Conservation (phyloP, 2,797 vertebrate genomes). For the Periophthalmus magnuspinnatus region DNA sequence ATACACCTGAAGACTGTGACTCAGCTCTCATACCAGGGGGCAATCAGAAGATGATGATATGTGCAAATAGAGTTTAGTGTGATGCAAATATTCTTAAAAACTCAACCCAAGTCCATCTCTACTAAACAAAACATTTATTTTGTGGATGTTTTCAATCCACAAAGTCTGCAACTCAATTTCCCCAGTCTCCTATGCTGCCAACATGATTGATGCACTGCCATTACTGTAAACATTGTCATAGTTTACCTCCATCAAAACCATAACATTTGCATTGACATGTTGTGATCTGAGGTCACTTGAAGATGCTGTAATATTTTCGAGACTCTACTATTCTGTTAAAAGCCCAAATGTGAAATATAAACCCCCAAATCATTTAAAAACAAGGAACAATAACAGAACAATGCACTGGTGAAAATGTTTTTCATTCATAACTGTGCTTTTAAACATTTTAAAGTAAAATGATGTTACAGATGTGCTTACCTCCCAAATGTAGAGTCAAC, state of each 20-base stretch:
- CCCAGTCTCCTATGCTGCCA: background rate
- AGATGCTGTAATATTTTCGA: background rate
- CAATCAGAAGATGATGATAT: slow-evolving; percentile 30
- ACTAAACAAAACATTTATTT: background rate
- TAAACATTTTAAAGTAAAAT: background rate
- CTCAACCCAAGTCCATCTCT: background rate
- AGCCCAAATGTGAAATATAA: background rate
- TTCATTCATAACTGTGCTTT: background rate
- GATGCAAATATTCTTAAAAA: background rate
- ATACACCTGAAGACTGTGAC: slow-evolving; percentile 49
- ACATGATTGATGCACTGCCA: slow-evolving; percentile 33
- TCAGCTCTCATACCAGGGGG: slow-evolving; percentile 33
- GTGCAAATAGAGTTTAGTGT: background rate
- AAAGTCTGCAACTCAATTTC: no score
- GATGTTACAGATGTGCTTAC: slow-evolving; percentile 62
- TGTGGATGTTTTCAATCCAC: background rate
- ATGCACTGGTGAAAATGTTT: background rate
- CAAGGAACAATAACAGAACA: background rate
- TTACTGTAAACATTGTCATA: background rate
- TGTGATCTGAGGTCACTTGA: background rate
- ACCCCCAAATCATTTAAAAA: background rate
- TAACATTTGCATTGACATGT: background rate
- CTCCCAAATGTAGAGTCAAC: slow-evolving; percentile 69
- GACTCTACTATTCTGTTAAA: background rate
- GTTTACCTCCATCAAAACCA: background rate